Evolutionary conservation across 2,113 vertebrate species (phyloP), one percentile per base, ranked within the genome.

Genomic region (Charina bottae): DNA sequence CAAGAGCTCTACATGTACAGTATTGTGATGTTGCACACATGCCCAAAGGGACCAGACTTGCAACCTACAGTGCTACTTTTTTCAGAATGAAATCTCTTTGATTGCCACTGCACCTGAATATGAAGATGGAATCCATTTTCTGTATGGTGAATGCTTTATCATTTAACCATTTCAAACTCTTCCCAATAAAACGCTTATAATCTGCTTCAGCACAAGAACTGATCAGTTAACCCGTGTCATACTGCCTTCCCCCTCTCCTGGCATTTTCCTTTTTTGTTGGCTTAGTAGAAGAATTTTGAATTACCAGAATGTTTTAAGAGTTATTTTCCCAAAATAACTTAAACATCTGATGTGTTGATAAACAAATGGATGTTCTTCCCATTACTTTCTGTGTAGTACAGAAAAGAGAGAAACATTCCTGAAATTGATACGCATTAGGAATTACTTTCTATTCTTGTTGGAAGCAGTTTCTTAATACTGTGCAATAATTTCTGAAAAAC

Each of bases 381-480:
- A 56, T 58, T 2, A 92, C 2, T 83, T n/a, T 2, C 60, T 84
- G 62, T 84, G 62, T 92, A 72, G 60, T 72, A 62, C 0, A 3
- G 88, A 92, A 37, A 62, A 89, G 89, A 90, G 87, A 62, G 92
- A 94, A 84, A n/a, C 4, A 93, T 64, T 90, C 64, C 93, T 72
- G 84, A 94, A 93, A 93, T 85, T 60, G 42, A 91, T 92, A 0
- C n/a, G 21, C n/a, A 21, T 68, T 94, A 90, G 87, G 93, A 93
- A 59, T 83, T 93, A 83, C 93, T 95, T 92, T 90, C 1, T 93
- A 49, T 95, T 96, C 60, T 95, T 6, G 9, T 64, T 93, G 92
- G 23, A 88, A 1, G 0, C 26, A 17, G 89, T 90, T 90, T 64
- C 64, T 92, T 90, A 85, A 78, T 13, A 28, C 1, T 86, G 42